Base-by-base conservation (phyloP, 2,113 vertebrate genomes). In the Toxotes chatareus region DNA sequence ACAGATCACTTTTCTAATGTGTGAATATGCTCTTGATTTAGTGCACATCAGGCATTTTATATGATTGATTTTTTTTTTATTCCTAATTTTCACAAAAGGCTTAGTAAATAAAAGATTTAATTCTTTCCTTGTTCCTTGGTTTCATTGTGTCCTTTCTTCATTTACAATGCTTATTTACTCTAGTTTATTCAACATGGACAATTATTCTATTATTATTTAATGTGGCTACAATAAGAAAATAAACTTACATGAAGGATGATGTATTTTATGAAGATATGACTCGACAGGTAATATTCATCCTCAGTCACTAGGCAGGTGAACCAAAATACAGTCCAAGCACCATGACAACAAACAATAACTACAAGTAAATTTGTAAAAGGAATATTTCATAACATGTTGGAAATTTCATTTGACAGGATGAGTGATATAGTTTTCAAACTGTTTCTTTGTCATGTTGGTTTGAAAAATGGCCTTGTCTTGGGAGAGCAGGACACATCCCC, bases 381-480 rank as follows among this genome's bases (percentile, higher is more conserved):
- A 78, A 76, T 82, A 71, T 88, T 72, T 78, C 14, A 78, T 23
- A 88, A 53, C 38, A 31, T 81, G 42, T 62, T 47, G 53, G 32
- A 76, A 62, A 83, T 73, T 84, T 78, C 5, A 77, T 73, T 80
- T 66, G 56, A 83, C 73, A 85, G 32, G 40, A 78, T 85, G 76
- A 89, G 61, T 86, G 76, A 87, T 87, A 60, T 32, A 80, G 73
- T 77, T 81, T 76, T 70, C 38, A 51, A 86, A 90, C 70, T 70
- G 64, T 75, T 83, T 55, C 46, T 79, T 73, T 86, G 80, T 82
- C 66, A 80, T 65, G 21, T 75, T 81, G 38, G 63, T 71, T 79
- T 91, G 85, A 93, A 82, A 84, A 86, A 90, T 68, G 42, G 34
- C 56, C 49, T 66, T 65, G 59, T 79, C 73, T 77, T 57, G 60